These are phyloP conservation scores for Muntiacus muntjak DNA, from an alignment of 2,113 vertebrate genomes.

Conservation along the genomic window DNA sequence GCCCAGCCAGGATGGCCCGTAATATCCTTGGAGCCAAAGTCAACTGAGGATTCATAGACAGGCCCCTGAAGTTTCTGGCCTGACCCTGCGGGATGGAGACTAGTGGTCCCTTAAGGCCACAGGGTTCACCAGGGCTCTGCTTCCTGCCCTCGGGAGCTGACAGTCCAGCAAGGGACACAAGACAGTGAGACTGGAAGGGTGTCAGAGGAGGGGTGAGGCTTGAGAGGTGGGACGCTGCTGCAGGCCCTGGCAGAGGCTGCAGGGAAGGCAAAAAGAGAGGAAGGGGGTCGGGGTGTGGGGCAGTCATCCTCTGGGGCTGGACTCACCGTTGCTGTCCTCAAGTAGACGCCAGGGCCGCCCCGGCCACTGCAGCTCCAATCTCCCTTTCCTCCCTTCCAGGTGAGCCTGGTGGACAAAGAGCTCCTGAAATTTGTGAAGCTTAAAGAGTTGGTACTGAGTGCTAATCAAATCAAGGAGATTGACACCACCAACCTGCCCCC, in stretches of 20 bases:
- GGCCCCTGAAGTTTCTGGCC: neutral
- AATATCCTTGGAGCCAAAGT: neutral
- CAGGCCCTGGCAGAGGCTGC: neutral
- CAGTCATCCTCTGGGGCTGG: accelerated
- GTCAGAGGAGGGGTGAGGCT: neutral
- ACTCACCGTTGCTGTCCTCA: accelerated
- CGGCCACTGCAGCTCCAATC: accelerated
- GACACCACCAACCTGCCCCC: constrained; percentile 80
- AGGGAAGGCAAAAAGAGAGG: accelerated
- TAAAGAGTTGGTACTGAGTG: constrained; percentile 86
- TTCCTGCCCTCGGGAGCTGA: neutral
- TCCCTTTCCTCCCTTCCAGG: constrained; percentile 71
- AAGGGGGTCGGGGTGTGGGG: accelerated
- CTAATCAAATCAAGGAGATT: constrained; percentile 84
- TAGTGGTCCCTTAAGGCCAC: neutral
- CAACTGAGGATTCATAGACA: neutral
- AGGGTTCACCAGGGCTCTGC: accelerated
- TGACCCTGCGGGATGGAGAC: too few species aligned
- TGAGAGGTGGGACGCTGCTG: neutral
- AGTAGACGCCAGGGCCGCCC: accelerated
- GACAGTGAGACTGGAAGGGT: neutral
- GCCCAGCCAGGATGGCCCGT: neutral
- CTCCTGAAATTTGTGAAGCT: constrained; percentile 85
- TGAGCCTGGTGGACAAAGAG: constrained; percentile 81
- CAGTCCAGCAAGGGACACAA: neutral